Conservation (phyloP, 2,113 vertebrate genomes). For the Dromaius novaehollandiae region DNA sequence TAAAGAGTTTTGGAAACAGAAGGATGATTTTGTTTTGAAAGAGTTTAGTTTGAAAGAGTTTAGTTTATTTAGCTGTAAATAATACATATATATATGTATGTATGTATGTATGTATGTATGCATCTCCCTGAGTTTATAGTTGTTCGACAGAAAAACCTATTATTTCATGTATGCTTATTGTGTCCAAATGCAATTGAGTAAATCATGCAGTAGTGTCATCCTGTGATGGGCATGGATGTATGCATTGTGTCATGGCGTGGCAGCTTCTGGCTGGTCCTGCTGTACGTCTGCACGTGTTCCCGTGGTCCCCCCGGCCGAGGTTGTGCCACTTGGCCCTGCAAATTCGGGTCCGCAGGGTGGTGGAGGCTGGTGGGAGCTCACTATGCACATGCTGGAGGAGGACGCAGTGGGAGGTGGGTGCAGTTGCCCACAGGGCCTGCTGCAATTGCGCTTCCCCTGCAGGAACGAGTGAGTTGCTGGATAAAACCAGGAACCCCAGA, state of each 20-base stretch:
- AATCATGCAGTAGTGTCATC: neutral
- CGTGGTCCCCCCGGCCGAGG: neutral
- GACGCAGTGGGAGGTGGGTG: no score
- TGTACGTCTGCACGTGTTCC: accelerated
- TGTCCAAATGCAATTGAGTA: neutral
- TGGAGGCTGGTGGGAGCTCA: neutral
- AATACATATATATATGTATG: neutral
- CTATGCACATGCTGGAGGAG: no score
- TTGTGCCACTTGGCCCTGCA: no score
- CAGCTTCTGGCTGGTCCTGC: neutral
- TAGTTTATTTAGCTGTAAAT: neutral
- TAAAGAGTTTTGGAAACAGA: neutral
- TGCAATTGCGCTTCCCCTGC: no score
- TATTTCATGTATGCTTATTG: neutral
- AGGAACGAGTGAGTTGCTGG: no score
- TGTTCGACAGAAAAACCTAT: neutral
- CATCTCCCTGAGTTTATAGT: accelerated
- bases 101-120: neutral
- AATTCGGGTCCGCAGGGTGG: no score
- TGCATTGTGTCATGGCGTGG: accelerated
- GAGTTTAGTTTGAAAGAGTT: neutral
- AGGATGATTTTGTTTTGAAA: neutral
- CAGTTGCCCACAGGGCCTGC: no score
- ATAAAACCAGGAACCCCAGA: no score
- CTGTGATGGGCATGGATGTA: accelerated